Percentiles rank a stretch among this genome's conserved stretches.
Conservation (phyloP, 2,888 invertebrate genomes). For the Meandrusa payeni region DNA sequence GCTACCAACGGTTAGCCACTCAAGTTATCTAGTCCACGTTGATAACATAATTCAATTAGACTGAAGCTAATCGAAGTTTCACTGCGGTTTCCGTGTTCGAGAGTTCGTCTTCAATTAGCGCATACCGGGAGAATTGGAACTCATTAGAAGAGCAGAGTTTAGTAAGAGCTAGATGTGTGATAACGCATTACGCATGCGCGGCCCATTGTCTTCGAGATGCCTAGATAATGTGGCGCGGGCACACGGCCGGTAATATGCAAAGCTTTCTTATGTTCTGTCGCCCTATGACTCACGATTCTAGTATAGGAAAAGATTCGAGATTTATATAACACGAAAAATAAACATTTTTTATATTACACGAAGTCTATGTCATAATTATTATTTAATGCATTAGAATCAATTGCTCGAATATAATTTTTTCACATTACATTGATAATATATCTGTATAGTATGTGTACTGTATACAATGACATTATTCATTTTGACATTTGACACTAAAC, state of each 20-base stretch:
- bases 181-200: constrained; percentile 78
- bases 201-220: constrained; percentile 70
- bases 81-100: constrained; percentile 25
- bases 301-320: constrained; percentile 24
- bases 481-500: too few relatives aligned
- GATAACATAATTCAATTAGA: neutral
- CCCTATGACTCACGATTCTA: constrained; percentile 40
- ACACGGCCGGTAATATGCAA: constrained; percentile 47
- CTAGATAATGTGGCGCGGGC: constrained; percentile 64
- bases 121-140: constrained; percentile 57
- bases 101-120: constrained; percentile 58
- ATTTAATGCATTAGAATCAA: too few relatives aligned
- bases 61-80: constrained; percentile 4
- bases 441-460: too few relatives aligned
- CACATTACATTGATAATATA: too few relatives aligned
- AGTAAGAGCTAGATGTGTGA: constrained; percentile 71
- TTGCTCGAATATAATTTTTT: too few relatives aligned
- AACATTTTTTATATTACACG: too few relatives aligned
- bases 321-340: constrained; percentile 10
- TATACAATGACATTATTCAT: too few relatives aligned
- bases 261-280: constrained; percentile 50
- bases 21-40: too few relatives aligned
- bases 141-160: constrained; percentile 75
- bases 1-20: too few relatives aligned
- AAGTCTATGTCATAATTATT: too few relatives aligned